Base-by-base conservation (phyloP, 2,113 vertebrate species). In the Psephotus haematonotus region DNA sequence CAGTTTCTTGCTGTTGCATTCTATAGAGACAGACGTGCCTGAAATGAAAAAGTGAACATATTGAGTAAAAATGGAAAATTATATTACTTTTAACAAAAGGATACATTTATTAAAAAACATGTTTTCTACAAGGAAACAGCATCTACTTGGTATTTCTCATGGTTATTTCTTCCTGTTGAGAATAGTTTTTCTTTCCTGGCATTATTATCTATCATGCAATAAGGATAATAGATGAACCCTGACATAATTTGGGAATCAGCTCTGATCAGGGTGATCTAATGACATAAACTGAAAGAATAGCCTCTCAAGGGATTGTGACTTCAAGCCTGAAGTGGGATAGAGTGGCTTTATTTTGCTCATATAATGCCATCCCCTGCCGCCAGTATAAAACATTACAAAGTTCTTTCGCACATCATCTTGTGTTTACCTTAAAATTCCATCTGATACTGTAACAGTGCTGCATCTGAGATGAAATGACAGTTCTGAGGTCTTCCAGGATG, bases 41-140 rank as follows among this genome's bases (percentile, higher is more conserved):
- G 82, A 96, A 95, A 46, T 79, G 46, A 85, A 92, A 59, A 92
- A 76, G 33, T 50, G 35, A 96, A 92, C 0, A 0, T 85, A 71
- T 52, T 78, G 92, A 95, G 72, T 92, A 74, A 81, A 97, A 67
- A 96, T 71, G 31, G 65, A 88, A 96, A 97, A 95, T 90, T 83
- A 67, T 60, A 80, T 94, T 95, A 68, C 39, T 71, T 94, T 97
- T 95, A 95, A 93, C 86, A 60, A 92, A 96, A 86, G 47, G 39
- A 94, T 83, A 87, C n/a, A 35, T 97, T 95, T 71, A 75, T 75
- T 93, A 52, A 90, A 92, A 96, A 94, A 39, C 24, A 53, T 43
- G 14, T 72, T 96, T 94, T 86, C 80, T 88, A 1, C 71, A 87
- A 85, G 80, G 75, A 95, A 96, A 85, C 70, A 70, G 8, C 37